Conservation (phyloP, 2,888 invertebrate species). For the Pecten maximus region DNA sequence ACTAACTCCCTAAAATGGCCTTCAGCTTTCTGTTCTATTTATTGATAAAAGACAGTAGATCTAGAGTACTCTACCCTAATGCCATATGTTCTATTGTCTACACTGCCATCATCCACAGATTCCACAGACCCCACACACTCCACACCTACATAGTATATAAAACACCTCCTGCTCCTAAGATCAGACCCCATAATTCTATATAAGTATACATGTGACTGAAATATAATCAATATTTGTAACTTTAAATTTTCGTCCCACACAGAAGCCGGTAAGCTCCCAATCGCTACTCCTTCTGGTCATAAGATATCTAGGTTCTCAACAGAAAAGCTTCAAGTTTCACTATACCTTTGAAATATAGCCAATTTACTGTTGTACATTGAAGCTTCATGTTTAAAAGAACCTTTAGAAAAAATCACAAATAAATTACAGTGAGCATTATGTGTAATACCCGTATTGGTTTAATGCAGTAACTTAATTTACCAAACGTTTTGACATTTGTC, state of each 20-base stretch:
- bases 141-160: neutral
- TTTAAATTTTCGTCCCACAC: neutral
- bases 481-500: neutral
- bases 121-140: neutral
- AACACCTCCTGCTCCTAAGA: neutral
- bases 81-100: no score
- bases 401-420: conserved; percentile 24
- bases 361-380: neutral
- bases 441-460: neutral
- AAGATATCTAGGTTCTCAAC: neutral
- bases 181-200: neutral
- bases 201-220: neutral
- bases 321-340: conserved; percentile 9
- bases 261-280: neutral
- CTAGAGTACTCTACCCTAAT: no score
- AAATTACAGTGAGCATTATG: neutral
- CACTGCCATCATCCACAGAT: no score
- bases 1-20: no score
- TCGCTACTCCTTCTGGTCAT: neutral
- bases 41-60: no score
- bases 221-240: neutral
- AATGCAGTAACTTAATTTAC: conserved; percentile 12
- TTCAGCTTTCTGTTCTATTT: no score
- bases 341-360: conserved; percentile 15
- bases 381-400: conserved; percentile 3